These are phyloP conservation scores for Idaea biselata DNA, from an alignment of 2,888 invertebrate species.

Conservation along the genomic window DNA sequence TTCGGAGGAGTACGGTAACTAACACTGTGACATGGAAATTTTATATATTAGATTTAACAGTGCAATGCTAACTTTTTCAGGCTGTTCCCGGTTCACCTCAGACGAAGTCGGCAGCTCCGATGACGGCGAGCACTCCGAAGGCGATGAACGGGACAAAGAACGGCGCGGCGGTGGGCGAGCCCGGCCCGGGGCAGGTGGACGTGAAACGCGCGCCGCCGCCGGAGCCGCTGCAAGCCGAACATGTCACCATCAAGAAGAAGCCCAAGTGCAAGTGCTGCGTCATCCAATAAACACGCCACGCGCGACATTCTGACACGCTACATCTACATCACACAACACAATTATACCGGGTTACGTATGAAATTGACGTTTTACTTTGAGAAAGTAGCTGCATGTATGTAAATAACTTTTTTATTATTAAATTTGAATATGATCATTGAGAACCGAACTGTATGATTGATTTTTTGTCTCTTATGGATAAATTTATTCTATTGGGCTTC, in stretches of 20 bases:
- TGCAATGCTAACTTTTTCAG: conserved; percentile 44
- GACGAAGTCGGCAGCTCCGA: conserved; percentile 56
- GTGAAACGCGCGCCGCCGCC: conserved; percentile 88
- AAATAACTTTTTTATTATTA: too few relatives aligned
- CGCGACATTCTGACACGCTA: conserved; percentile 23
- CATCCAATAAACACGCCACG: conserved; percentile 85
- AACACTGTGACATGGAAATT: too few relatives aligned
- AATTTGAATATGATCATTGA: too few relatives aligned
- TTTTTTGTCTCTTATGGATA: too few relatives aligned
- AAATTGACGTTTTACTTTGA: too few relatives aligned
- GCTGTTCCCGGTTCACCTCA: conserved; percentile 66
- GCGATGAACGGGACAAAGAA: conserved; percentile 76
- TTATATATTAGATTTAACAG: too few relatives aligned
- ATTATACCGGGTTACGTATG: too few relatives aligned
- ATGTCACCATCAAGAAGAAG: conserved; percentile 96
- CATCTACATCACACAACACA: background rate
- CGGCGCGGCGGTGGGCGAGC: conserved; percentile 56
- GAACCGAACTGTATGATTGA: too few relatives aligned
- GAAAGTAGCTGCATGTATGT: too few relatives aligned
- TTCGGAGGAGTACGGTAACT: too few relatives aligned
- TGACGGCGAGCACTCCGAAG: conserved; percentile 61
- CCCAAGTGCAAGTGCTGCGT: conserved; percentile 97
- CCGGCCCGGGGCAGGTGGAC: conserved; percentile 81
- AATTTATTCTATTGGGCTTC: too few relatives aligned
- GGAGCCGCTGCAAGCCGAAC: conserved; percentile 91